Percentiles rank a stretch among this genome's conserved stretches.
Conservation (phyloP, 2,888 invertebrate genomes). For the Byasa hedistus region DNA sequence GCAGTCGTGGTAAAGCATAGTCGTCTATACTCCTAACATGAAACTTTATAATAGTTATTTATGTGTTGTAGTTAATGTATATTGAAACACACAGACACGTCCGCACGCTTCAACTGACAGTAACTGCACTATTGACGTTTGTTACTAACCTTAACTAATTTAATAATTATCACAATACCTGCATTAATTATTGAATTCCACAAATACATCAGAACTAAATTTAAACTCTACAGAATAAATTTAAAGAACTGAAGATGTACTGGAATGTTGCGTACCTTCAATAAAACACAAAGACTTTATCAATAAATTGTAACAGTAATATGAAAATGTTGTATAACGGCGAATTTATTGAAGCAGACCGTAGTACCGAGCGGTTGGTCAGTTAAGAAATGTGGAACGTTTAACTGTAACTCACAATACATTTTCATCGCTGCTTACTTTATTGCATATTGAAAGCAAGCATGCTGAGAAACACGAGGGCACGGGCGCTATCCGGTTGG, state of each 20-base stretch:
- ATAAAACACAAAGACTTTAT: neutral
- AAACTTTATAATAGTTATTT: too few relatives aligned
- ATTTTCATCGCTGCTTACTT: constrained; percentile 19
- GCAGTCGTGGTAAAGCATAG: neutral
- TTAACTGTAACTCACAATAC: constrained; percentile 21
- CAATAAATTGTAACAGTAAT: neutral
- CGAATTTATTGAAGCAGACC: constrained; percentile 9
- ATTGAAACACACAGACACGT: too few relatives aligned
- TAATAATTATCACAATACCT: too few relatives aligned
- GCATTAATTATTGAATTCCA: too few relatives aligned
- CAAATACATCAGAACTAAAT: too few relatives aligned
- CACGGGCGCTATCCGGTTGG: constrained; percentile 34
- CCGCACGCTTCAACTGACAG: too few relatives aligned
- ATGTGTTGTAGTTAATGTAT: too few relatives aligned
- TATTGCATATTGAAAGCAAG: constrained; percentile 30
- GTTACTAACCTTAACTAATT: too few relatives aligned
- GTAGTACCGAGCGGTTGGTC: constrained; percentile 4
- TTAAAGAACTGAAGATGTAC: too few relatives aligned
- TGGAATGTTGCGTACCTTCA: neutral
- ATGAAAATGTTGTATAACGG: neutral
- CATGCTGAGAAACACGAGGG: constrained; percentile 30
- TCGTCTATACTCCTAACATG: too few relatives aligned
- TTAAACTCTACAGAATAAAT: too few relatives aligned
- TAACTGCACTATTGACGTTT: too few relatives aligned
- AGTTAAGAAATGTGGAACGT: constrained; percentile 21